Conservation (phyloP, 1,140 invertebrate genomes). For the Cotesia vestalis region DNA sequence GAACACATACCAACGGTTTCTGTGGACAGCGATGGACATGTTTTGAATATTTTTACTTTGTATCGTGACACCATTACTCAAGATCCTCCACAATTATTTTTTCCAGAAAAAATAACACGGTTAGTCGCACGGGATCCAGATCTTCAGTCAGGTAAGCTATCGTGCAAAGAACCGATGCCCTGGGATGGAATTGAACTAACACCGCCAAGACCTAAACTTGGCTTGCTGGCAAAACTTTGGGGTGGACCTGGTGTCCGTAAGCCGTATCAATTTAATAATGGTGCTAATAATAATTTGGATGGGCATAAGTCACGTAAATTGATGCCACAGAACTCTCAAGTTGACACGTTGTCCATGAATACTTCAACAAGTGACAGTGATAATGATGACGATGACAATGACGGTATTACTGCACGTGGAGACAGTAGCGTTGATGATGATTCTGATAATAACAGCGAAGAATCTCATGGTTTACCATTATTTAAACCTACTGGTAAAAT, state of each 20-base stretch:
- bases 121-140: conserved; percentile 69
- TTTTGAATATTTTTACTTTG: conserved; percentile 68
- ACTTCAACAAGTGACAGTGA: conserved; percentile 56
- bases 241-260: conserved; percentile 52
- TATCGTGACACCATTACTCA: conserved; percentile 70
- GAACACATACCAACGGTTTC: conserved; percentile 71
- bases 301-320: conserved; percentile 47
- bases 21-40: conserved; percentile 67
- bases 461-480: conserved; percentile 47
- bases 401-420: conserved; percentile 46
- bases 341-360: conserved; percentile 47
- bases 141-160: conserved; percentile 62
- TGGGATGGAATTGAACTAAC: conserved; percentile 76
- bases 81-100: conserved; percentile 71
- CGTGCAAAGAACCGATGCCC: conserved; percentile 73
- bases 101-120: conserved; percentile 74
- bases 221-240: conserved; percentile 68
- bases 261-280: conserved; percentile 38
- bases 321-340: conserved; percentile 50
- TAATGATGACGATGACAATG: conserved; percentile 58
- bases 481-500: conserved; percentile 42
- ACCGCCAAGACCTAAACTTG: conserved; percentile 70
- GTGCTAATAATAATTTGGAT: conserved; percentile 20
- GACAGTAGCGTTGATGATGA: conserved; percentile 58
- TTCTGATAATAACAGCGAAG: conserved; percentile 54